Base-by-base conservation (phyloP, 2,113 vertebrate species). In the Cygnus atratus region DNA sequence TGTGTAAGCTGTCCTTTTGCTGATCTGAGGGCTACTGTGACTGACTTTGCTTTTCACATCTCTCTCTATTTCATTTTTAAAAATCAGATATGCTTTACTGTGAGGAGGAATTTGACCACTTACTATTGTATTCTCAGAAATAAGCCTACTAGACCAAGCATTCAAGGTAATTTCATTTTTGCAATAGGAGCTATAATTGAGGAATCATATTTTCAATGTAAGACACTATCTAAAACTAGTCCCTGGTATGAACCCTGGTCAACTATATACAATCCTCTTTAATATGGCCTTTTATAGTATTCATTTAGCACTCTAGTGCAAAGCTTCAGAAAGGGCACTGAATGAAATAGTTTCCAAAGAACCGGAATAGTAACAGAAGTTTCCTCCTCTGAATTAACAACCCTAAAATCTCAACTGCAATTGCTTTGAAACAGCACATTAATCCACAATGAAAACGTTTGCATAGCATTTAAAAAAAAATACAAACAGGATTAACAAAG, bases 111-210 rank as follows among this genome's bases (percentile, higher is more conserved):
- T 97, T 92, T 88, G 75, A 87, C 89, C 87, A 88, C 95, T 97
- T 96, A 90, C 72, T 39, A 93, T 96, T 97, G 92, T 91, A 86
- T 94, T 95, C 90, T 74, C 78, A 93, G 75, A 90, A 95, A 79
- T 91, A 96, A 97, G 71, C 52, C 81, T 89, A 87, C 90, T 71
- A 97, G 94, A 94, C 72, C 90, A 97, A 93, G 73, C 78, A 96
- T 95, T 97, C 94, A 97, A 97, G 92, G 94, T 97, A 97, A 97
- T 98, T 98, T 98, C 79, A 95, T 96, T 97, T 96, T 94, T 91
- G 88, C 86, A 95, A 96, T 96, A 85, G 57, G n/a, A 94, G 70
- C 33, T 75, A 95, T 97, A 98, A 97, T 97, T 97, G 96, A 97
- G 94, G 91, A 97, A 96, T 93, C 83, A 12, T 48, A 92, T 97